Percentiles rank a stretch among this genome's conserved stretches.
Evolutionary conservation across 1,140 invertebrate genomes (phyloP).

Genomic region (Hyphantria cunea): DNA sequence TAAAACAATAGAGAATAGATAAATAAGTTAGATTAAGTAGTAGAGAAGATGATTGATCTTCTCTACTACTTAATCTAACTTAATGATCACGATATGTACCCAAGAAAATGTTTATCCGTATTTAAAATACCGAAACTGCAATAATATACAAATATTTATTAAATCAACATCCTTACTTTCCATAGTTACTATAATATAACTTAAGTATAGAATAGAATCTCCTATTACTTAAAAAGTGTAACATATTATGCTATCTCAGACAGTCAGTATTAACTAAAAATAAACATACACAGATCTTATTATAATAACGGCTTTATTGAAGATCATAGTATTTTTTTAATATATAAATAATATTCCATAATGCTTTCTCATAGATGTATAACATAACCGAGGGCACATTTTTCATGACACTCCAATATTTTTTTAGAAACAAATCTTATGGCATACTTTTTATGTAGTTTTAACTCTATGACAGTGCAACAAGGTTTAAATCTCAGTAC

Average conservation of each 20-base stretch:
- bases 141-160: no score
- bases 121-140: no score
- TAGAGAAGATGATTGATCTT: no score
- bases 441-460: slow-evolving; percentile 26
- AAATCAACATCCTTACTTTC: no score
- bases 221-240: slow-evolving; percentile 14
- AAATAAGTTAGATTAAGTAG: no score
- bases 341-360: slow-evolving; percentile 20
- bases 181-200: no score
- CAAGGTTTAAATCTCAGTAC: slow-evolving; percentile 49
- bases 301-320: slow-evolving; percentile 22
- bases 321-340: slow-evolving; percentile 31
- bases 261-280: slow-evolving; percentile 31
- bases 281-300: slow-evolving; percentile 10
- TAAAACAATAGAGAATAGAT: no score
- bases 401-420: slow-evolving; percentile 29
- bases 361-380: slow-evolving; percentile 16
- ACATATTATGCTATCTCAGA: slow-evolving; percentile 12
- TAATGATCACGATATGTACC: no score
- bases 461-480: slow-evolving; percentile 23
- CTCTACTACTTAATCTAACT: no score
- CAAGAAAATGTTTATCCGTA: no score
- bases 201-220: slow-evolving; percentile 7
- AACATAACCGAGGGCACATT: slow-evolving; percentile 25
- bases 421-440: slow-evolving; percentile 11